Base-by-base conservation (phyloP, 1,140 invertebrate species). In the Cataglyphis hispanica region DNA sequence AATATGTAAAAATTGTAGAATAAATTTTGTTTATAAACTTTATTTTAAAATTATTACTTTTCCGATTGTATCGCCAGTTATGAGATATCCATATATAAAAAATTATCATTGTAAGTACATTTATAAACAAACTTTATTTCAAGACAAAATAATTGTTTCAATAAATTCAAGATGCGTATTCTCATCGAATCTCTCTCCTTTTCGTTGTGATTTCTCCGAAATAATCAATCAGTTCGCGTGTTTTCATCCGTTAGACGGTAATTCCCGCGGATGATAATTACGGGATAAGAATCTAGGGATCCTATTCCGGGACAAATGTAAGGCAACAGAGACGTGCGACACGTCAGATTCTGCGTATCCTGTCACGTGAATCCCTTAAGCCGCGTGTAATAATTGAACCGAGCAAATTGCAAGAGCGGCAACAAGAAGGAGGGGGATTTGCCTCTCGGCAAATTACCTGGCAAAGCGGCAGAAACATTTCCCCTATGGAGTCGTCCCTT, bases 401-500 rank as follows among this genome's bases (percentile, higher is more conserved):
- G 53, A 37, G 53, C 40, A 74, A 83, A 74, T 83, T 74, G 67
- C 67, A 19, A 50, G 25, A 74, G 67, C 37, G 40, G 16, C 5
- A 50, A 50, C 46, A 3, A 50, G 46, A 50, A 19, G 46, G 46
- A 50, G 4, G 16, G 13, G 46, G 37, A 25, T n/a, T n/a, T 53
- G 60, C 78, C 25, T 83, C 78, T 31, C 60, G n/a, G 8, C 56
- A 88, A 83, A 92, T 96, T 96, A 98, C 98, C 97, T 99, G 98
- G 93, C 98, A 98, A 16, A 99, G 95, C 8, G 98, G 98, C 86
- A 99, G 94, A 94, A 99, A 98, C 74, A 99, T 98, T 95, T 99
- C 98, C n/a, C 98, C 98, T 93, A 99, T 99, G 22, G 98, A 99
- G 93, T 99, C 98, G 93, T 99, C 98, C 89, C 98, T 96, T 25